Base-by-base conservation (phyloP, 1,140 invertebrate species). In the Chymomyza costata region DNA sequence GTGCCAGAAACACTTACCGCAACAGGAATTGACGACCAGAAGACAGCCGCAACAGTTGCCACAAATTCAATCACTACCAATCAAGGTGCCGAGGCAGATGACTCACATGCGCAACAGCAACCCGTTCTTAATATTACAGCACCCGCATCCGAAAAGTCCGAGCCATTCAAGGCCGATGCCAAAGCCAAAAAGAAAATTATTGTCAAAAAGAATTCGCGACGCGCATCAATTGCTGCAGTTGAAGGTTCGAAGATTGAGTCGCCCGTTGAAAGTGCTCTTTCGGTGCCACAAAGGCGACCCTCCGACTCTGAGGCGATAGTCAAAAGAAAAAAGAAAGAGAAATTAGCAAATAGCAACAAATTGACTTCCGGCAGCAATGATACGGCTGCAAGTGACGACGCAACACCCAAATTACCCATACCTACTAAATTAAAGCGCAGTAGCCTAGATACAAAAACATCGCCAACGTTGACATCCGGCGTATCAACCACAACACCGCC, bases 231-330 rank as follows among this genome's bases (percentile, higher is more conserved):
- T 40, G 82, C 82, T 15, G 78, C 69, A 3, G 78, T 81, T 45
- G 82, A 84, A 45, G 63, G 68, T 28, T 83, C 76, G 17, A 83
- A 67, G 67, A 84, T 84, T 45, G 65, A 80, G 41, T 25, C 64
- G 8, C 28, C 50, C 25, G 58, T 49, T 3, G 47, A 31, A 53
- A 54, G 45, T 53, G 70, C 70, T 69, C 56, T 55, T 44, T 56
- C 76, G 16, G 55, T 60, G 16, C 50, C 35, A 65, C 68, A 82
- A 57, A 55, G 82, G 15, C 66, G 82, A 47, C 82, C 82, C 57
- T 84, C 82, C 21, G 82, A 84, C 45, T 82, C 82, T 30, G 78
- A 76, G 54, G 52, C 82, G 39, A 61, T 84, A 51, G 61, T 84
- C 6, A 84, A 82, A 44, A 73, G 68, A 31, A 83, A 74, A 59